Conservation (phyloP, 2,797 vertebrate species). For the Lagorchestes hirsutus region DNA sequence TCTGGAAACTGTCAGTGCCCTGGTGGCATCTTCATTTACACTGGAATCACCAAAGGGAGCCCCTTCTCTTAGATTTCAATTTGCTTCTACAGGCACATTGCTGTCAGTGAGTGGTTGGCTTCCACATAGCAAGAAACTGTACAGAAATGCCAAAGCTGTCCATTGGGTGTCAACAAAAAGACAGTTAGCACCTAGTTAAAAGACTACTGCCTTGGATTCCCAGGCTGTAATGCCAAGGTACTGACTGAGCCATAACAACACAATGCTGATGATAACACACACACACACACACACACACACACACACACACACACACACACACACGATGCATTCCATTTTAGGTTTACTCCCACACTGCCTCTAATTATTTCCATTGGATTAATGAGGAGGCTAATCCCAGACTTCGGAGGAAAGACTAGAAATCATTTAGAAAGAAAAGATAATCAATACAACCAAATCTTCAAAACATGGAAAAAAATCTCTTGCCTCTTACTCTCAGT, state of each 20-base stretch:
- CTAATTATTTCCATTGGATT: conserved; percentile 40
- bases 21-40: conserved; percentile 49
- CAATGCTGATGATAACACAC: conserved; percentile 5
- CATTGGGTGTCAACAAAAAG: neutral
- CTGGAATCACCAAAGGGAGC: neutral
- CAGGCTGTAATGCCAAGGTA: neutral
- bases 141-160: conserved; percentile 18
- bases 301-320: neutral
- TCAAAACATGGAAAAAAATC: neutral
- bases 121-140: neutral
- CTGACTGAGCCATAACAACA: conserved; percentile 48
- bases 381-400: conserved; percentile 38
- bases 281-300: neutral
- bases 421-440: conserved; percentile 47
- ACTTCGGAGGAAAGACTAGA: conserved; percentile 38
- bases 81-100: conserved; percentile 14
- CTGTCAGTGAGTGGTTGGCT: neutral
- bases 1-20: conserved; percentile 20
- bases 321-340: conserved; percentile 27
- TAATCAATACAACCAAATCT: neutral
- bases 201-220: neutral
- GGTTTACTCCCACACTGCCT: neutral
- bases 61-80: neutral
- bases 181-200: neutral
- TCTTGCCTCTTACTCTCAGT: neutral